Percentiles rank a stretch among this genome's conserved stretches.
These are phyloP conservation scores for Allacma fusca DNA, from an alignment of 2,888 invertebrate species.

Conservation along the genomic window DNA sequence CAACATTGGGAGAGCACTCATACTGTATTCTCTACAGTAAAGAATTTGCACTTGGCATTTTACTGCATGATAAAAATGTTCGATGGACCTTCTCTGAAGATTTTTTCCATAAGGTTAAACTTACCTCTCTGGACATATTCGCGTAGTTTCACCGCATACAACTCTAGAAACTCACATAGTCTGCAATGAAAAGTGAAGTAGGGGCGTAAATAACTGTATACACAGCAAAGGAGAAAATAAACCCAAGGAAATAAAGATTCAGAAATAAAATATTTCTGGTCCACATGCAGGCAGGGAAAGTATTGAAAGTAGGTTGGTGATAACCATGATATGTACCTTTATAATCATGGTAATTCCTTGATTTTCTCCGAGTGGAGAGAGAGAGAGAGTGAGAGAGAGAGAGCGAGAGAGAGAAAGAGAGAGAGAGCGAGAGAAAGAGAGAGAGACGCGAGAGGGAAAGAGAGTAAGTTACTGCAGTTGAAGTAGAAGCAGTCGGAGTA, in stretches of 20 bases:
- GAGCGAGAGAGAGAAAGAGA: not conserved
- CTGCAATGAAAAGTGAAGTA: conserved; percentile 6
- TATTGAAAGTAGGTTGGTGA: conserved; percentile 8
- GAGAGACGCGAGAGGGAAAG: not conserved
- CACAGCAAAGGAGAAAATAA: not conserved
- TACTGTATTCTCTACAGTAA: too few relatives aligned
- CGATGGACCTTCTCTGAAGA: not conserved
- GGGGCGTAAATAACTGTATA: not conserved
- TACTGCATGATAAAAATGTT: conserved; percentile 16
- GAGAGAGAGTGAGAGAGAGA: not conserved
- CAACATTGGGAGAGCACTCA: too few relatives aligned
- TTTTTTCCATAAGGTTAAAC: not conserved
- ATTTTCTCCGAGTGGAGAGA: not conserved
- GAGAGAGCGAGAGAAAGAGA: not conserved
- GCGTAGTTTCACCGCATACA: not conserved
- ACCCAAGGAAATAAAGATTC: conserved; percentile 6
- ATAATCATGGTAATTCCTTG: conserved; percentile 16
- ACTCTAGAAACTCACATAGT: not conserved
- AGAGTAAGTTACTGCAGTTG: conserved; percentile 12
- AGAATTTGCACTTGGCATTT: conserved; percentile 16
- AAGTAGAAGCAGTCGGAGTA: not conserved
- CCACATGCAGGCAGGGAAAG: not conserved
- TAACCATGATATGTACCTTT: conserved; percentile 12
- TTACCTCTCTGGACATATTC: not conserved
- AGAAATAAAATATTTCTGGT: conserved; percentile 16